A percentile compares a stretch with the other conserved stretches of the same genome.
phyloP scores from a whole-genome alignment of 1,140 invertebrate genomes.

The Dufourea novaeangliae region DNA sequence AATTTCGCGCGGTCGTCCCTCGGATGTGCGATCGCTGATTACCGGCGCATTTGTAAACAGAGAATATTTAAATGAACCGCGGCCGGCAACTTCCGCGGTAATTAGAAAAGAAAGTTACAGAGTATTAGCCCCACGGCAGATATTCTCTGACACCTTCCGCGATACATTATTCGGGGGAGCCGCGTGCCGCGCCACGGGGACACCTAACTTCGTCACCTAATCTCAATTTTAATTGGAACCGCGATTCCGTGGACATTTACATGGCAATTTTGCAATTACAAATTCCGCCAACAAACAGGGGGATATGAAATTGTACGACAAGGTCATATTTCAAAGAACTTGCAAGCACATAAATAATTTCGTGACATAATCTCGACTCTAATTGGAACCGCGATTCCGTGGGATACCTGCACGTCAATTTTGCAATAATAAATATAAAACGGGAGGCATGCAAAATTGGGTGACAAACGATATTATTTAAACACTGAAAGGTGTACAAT shows the following conservation, averaged over 20 bases:
- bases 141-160: neutral
- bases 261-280: neutral
- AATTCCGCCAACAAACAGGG: too few species aligned
- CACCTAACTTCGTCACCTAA: neutral
- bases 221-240: constrained; percentile 14
- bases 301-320: too few species aligned
- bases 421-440: too few species aligned
- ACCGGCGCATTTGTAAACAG: constrained; percentile 3
- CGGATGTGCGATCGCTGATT: constrained; percentile 22
- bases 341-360: too few species aligned
- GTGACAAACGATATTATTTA: too few species aligned
- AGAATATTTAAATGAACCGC: constrained; percentile 19
- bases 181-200: neutral
- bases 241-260: neutral
- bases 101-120: constrained; percentile 24
- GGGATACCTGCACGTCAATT: too few species aligned
- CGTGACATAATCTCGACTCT: too few species aligned
- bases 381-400: too few species aligned
- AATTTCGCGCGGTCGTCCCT: constrained; percentile 12
- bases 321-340: too few species aligned
- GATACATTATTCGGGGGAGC: neutral
- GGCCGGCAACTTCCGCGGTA: neutral
- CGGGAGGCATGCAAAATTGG: too few species aligned
- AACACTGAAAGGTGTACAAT: too few species aligned
- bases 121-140: neutral